Evolutionary conservation across 2,113 vertebrate genomes (phyloP).

Genomic region (Pithys albifrons): DNA sequence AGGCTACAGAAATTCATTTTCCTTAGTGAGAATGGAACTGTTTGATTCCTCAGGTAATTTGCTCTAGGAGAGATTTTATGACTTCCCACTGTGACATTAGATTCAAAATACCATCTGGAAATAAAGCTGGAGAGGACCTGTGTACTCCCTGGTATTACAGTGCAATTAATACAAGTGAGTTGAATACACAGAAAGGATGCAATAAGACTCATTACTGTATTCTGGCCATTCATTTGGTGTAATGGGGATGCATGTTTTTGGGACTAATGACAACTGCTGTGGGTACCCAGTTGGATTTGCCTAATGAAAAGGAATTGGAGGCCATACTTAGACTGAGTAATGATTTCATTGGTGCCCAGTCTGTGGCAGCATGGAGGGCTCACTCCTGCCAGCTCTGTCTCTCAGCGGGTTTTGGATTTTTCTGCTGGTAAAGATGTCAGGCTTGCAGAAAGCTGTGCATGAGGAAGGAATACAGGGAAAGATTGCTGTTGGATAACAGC

Average conservation of each 20-base stretch:
- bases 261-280: neutral
- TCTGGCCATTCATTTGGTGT: neutral
- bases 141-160: neutral
- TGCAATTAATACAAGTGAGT: slow-evolving; percentile 12
- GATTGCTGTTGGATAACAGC: neutral
- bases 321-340: neutral
- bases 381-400: neutral
- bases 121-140: neutral
- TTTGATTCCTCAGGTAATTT: slow-evolving; percentile 39
- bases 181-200: neutral
- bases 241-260: neutral
- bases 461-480: accelerated
- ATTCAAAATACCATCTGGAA: slow-evolving; percentile 53
- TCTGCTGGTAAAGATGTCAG: neutral
- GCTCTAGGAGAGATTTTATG: slow-evolving; percentile 33
- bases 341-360: neutral
- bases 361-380: neutral
- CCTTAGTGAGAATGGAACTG: neutral
- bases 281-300: neutral
- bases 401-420: neutral
- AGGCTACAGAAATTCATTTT: neutral
- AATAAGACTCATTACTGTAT: neutral
- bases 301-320: neutral
- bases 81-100: slow-evolving; percentile 37
- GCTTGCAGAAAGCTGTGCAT: neutral